Evolutionary conservation across 2,888 invertebrate genomes (phyloP).

Genomic region (Apodemia hepburni): DNA sequence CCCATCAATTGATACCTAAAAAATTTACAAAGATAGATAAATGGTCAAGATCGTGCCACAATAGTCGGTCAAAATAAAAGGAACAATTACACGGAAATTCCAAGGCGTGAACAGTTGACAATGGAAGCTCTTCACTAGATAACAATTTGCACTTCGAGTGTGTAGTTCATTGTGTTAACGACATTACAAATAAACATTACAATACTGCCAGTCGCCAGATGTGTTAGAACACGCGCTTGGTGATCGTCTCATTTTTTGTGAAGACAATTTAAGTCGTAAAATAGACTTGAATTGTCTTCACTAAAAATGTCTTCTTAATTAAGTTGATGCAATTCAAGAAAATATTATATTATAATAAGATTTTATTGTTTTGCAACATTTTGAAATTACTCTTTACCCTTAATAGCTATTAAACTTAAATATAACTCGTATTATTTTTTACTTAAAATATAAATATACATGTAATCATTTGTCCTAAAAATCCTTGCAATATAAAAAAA

Average conservation of each 20-base stretch:
- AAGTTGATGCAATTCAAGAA: too few species aligned
- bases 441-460: too few species aligned
- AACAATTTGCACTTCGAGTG: constrained; percentile 73
- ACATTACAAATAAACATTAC: constrained; percentile 69
- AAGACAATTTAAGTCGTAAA: too few species aligned
- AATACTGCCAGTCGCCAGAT: constrained; percentile 72
- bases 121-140: constrained; percentile 54
- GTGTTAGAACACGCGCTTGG: constrained; percentile 34
- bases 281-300: too few species aligned
- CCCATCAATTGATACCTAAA: constrained; percentile 48
- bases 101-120: constrained; percentile 66
- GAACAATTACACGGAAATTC: constrained; percentile 75
- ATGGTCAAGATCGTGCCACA: constrained; percentile 69
- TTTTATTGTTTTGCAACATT: background rate
- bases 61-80: constrained; percentile 66
- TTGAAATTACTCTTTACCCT: too few species aligned
- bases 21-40: constrained; percentile 71
- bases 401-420: too few species aligned
- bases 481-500: too few species aligned
- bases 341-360: too few species aligned
- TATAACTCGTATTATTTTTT: too few species aligned
- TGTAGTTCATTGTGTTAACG: constrained; percentile 54
- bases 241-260: background rate
- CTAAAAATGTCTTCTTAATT: too few species aligned
- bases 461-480: too few species aligned